Percentiles rank a stretch among this genome's conserved stretches.
Evolutionary conservation across 2,797 vertebrate genomes (phyloP).

Genomic region (Clamator glandarius): DNA sequence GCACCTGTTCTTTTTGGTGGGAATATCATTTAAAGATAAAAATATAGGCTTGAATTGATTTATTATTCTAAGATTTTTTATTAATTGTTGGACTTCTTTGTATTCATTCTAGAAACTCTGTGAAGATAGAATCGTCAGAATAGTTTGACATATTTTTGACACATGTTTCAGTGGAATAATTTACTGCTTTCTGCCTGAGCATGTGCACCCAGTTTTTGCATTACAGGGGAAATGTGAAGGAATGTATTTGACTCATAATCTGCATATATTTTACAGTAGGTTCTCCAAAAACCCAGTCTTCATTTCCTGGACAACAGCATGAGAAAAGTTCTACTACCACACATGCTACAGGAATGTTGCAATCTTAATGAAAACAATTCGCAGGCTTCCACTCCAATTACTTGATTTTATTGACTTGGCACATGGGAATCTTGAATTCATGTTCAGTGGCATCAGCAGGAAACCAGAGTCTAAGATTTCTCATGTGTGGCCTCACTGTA

Average conservation of each 20-base stretch:
- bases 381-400: constrained; percentile 4
- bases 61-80: not conserved
- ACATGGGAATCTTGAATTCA: constrained; percentile 2
- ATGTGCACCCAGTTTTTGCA: accelerated
- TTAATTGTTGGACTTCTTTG: not conserved
- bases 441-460: constrained; percentile 27
- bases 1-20: not conserved
- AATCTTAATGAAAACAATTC: constrained; percentile 38
- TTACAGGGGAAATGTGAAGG: not conserved
- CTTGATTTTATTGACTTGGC: constrained; percentile 29
- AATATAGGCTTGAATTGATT: not conserved
- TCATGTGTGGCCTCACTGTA: constrained; percentile 3
- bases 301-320: not conserved
- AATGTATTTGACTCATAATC: not conserved
- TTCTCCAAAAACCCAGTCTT: not conserved
- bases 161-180: not conserved
- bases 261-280: not conserved
- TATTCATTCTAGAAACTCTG: not conserved
- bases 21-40: not conserved
- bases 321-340: not conserved
- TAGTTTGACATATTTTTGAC: not conserved
- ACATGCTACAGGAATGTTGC: constrained; percentile 36
- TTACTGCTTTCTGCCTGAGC: not conserved
- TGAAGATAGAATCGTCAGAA: not conserved
- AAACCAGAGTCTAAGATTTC: constrained; percentile 28